phyloP scores from a whole-genome alignment of 2,888 invertebrate genomes.

The Meteorus colon region DNA sequence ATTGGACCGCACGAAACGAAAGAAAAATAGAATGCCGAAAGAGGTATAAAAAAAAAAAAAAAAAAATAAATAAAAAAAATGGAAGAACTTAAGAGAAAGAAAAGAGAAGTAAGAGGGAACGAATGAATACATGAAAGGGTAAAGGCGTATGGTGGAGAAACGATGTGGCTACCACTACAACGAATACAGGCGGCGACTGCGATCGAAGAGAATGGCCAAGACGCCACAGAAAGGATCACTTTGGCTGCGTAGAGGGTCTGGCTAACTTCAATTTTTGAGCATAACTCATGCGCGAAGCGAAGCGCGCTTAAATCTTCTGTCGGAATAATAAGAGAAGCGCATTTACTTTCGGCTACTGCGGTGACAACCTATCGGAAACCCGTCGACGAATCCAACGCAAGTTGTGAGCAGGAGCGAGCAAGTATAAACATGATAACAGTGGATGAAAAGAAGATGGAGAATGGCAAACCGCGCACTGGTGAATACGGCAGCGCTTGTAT shows the following conservation, averaged over 20 bases:
- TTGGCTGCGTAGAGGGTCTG: conserved; percentile 19
- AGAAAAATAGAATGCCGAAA: conserved; percentile 64
- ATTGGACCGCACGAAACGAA: conserved; percentile 54
- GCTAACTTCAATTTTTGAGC: conserved; percentile 65
- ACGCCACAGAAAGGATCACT: conserved; percentile 25
- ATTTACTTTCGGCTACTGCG: conserved; percentile 66
- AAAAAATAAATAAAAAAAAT: conserved; percentile 34
- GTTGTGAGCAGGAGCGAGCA: conserved; percentile 31
- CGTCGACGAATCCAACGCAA: conserved; percentile 39
- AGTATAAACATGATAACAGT: conserved; percentile 42
- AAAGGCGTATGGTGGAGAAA: conserved; percentile 27
- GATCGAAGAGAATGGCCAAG: conserved; percentile 32
- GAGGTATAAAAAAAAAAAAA: conserved; percentile 53
- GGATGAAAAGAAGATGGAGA: conserved; percentile 21
- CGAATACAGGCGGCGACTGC: conserved; percentile 31
- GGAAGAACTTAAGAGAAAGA: conserved; percentile 33
- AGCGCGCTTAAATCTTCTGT: conserved; percentile 67
- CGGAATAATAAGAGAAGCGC: conserved; percentile 68
- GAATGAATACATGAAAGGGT: conserved; percentile 29
- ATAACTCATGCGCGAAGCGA: conserved; percentile 65
- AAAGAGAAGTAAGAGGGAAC: conserved; percentile 39
- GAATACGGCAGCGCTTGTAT: conserved; percentile 53
- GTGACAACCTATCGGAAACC: conserved; percentile 65
- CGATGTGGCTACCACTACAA: conserved; percentile 12
- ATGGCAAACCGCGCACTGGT: conserved; percentile 17